Percentiles rank a stretch among this genome's conserved stretches.
phyloP scores from a whole-genome alignment of 2,113 vertebrate genomes.

The Chelonoidis abingdonii region DNA sequence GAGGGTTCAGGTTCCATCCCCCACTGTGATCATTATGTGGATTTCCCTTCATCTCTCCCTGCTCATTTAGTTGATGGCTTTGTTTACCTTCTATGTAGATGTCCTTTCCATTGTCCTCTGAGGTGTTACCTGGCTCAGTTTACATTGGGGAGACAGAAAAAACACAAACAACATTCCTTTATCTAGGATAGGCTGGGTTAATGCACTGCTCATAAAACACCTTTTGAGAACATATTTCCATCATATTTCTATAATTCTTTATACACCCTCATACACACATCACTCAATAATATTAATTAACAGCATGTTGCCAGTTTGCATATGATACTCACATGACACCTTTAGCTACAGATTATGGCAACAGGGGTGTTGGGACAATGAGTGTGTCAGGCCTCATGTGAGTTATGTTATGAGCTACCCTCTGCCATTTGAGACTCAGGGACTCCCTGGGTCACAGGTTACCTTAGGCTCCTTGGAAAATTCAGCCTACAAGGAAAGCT shows the following conservation, averaged over 20 bases:
- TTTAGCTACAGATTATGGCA: not conserved
- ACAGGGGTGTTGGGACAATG: not conserved
- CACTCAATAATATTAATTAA: not conserved
- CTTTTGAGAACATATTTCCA: not conserved
- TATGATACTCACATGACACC: not conserved
- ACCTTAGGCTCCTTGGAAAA: not conserved
- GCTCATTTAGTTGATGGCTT: not conserved
- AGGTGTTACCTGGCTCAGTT: not conserved
- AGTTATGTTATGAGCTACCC: not conserved
- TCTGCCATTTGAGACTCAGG: not conserved
- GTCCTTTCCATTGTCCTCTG: not conserved
- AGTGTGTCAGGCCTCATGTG: not conserved
- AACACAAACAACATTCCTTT: not conserved
- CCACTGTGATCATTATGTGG: not conserved
- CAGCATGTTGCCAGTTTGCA: not conserved
- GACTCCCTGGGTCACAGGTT: not conserved
- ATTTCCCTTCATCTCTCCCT: not conserved
- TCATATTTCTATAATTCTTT: not conserved
- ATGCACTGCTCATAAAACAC: not conserved
- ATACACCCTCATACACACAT: not conserved
- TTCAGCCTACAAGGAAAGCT: not conserved
- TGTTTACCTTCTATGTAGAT: not conserved
- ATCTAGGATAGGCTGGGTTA: not conserved
- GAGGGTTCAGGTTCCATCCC: not conserved
- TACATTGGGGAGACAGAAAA: not conserved